phyloP scores from a whole-genome alignment of 2,797 vertebrate genomes.

The Scleropages formosus region DNA sequence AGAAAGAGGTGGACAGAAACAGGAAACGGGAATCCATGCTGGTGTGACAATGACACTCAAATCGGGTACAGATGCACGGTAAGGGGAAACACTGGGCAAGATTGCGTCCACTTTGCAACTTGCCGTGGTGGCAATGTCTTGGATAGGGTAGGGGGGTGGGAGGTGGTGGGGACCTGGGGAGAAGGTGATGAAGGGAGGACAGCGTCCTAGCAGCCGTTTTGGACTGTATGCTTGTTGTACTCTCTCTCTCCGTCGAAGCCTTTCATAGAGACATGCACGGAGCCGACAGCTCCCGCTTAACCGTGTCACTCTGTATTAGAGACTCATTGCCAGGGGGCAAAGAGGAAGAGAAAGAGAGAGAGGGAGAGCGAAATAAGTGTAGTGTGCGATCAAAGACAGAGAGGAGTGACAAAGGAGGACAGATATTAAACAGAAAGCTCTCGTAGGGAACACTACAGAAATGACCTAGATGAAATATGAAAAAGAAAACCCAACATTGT shows the following conservation, averaged over 20 bases:
- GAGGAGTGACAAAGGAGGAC: neutral
- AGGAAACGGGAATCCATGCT: neutral
- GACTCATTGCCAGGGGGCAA: conserved; percentile 23
- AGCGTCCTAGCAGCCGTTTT: neutral
- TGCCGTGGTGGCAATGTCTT: neutral
- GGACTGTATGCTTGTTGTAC: neutral
- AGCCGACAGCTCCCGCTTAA: conserved; percentile 23
- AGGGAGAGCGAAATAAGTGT: neutral
- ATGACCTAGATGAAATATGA: neutral
- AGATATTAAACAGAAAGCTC: neutral
- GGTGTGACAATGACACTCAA: neutral
- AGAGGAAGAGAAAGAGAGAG: conserved; percentile 37
- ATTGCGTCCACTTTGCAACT: neutral
- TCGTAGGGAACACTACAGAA: neutral
- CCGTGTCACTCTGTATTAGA: conserved; percentile 23
- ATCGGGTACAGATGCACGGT: no score
- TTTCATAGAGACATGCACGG: conserved; percentile 5
- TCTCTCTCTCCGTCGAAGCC: conserved; percentile 14
- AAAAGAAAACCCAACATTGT: neutral
- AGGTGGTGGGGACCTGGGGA: neutral
- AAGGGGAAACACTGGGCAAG: neutral
- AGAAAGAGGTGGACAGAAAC: conserved; percentile 6
- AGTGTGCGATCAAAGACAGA: neutral
- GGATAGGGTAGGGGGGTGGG: no score
- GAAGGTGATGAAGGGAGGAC: neutral